Base-by-base conservation (phyloP, 2,797 vertebrate genomes). In the Cheirogaleus major region DNA sequence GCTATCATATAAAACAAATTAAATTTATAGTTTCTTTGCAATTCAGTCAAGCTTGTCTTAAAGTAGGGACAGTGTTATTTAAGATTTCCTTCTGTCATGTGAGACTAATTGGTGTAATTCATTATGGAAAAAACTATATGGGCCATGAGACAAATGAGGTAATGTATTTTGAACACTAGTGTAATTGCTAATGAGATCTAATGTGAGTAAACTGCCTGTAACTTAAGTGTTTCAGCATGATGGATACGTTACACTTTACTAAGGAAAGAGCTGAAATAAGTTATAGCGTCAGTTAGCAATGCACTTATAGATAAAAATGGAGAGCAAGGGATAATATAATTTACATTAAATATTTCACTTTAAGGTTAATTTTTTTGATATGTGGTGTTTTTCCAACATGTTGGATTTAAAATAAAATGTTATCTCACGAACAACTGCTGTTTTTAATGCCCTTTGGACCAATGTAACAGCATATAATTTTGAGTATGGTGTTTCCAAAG, bases 81-180 rank as follows among this genome's bases (percentile, higher is more conserved):
- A 98, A 98, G 98, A 98, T 98, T 98, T 98, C 93, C 95, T 98
- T 97, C 95, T 98, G 97, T 72, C 88, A 98, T 96, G 96, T 98
- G 98, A 98, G 98, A 98, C 98, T 98, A 98, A 98, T 98, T 98
- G 97, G 96, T 95, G 96, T 98, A 97, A 97, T 98, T 98, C 98
- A 98, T 98, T 98, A 98, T 96, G 91, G 96, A 96, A 96, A 98
- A 98, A 98, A 97, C 83, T 97, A 72, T 97, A 98, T 81, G 94
- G 78, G 82, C 98, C 98, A 98, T 97, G 97, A 98, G 88, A 93
- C 98, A 98, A 98, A 97, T 55, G 91, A 96, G 97, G 98, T 98
- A 98, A 98, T 98, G 97, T 97, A 96, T 98, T 98, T 97, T 97
- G 96, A 98, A 98, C 97, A 98, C 96, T 97, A 72, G 95, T 96